These are phyloP conservation scores for Ips typographus DNA, from an alignment of 1,140 invertebrate genomes.

Conservation along the genomic window DNA sequence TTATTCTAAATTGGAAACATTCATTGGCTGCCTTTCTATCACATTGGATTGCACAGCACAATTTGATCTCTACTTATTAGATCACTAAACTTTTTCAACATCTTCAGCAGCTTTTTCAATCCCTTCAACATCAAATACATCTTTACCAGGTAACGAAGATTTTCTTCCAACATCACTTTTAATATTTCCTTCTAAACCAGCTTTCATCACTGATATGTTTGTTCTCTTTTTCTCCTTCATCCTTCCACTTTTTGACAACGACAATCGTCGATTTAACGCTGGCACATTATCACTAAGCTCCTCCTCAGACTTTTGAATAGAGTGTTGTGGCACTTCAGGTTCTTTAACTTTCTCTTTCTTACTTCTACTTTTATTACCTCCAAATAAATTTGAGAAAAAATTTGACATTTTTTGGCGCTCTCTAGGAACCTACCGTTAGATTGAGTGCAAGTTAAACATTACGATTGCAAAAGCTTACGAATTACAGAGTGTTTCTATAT, in stretches of 20 bases:
- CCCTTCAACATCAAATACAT: slow-evolving; percentile 31
- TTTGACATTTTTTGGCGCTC: slow-evolving; percentile 15
- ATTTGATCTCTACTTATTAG: background rate
- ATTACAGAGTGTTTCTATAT: slow-evolving; percentile 23
- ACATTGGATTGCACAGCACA: slow-evolving; percentile 18
- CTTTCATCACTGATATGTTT: slow-evolving; percentile 23
- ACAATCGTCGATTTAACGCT: slow-evolving; percentile 20
- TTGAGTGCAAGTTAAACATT: slow-evolving; percentile 19
- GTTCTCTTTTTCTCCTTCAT: slow-evolving; percentile 33
- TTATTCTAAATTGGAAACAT: background rate
- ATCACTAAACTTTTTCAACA: background rate
- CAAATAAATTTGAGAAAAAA: slow-evolving; percentile 29
- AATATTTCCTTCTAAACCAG: background rate
- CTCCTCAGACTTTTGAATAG: background rate
- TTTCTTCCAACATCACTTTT: slow-evolving; percentile 7
- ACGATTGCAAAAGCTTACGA: slow-evolving; percentile 29
- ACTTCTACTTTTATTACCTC: slow-evolving; percentile 24
- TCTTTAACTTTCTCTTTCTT: slow-evolving; percentile 22
- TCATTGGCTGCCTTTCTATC: background rate
- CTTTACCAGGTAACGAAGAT: slow-evolving; percentile 10
- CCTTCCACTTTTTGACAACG: slow-evolving; percentile 33
- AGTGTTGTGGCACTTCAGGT: background rate
- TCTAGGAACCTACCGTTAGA: background rate
- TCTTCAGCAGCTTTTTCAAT: slow-evolving; percentile 16
- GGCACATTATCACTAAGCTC: slow-evolving; percentile 16